phyloP scores from a whole-genome alignment of 2,888 invertebrate genomes.

The Diarsia mendica region DNA sequence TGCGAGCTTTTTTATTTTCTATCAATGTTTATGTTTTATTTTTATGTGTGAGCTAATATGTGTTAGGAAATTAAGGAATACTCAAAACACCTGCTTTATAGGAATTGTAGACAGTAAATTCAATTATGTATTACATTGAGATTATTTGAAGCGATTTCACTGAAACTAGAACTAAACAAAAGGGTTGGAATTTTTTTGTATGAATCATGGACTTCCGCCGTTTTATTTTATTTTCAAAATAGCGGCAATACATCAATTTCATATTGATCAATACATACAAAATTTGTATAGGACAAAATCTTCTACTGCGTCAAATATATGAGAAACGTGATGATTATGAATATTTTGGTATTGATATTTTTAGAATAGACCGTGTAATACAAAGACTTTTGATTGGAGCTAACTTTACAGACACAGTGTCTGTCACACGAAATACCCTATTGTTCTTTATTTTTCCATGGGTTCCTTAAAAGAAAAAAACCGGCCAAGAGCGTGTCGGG shows the following conservation, averaged over 20 bases:
- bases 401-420: not conserved
- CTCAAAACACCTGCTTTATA: not conserved
- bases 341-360: too few species aligned
- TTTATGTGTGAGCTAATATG: not conserved
- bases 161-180: not conserved
- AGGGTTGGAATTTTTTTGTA: too few species aligned
- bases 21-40: conserved; percentile 26
- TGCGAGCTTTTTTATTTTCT: conserved; percentile 36
- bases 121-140: not conserved
- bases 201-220: too few species aligned
- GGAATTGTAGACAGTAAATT: not conserved
- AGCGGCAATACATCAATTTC: too few species aligned
- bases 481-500: too few species aligned
- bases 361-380: too few species aligned
- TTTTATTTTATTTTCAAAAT: too few species aligned
- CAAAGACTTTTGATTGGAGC: not conserved
- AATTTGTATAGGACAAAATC: too few species aligned
- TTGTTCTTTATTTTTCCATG: not conserved
- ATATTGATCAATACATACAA: too few species aligned
- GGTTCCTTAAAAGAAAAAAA: too few species aligned
- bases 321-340: too few species aligned
- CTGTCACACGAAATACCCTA: not conserved
- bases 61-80: not conserved
- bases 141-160: not conserved
- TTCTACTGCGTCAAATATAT: too few species aligned